phyloP scores from a whole-genome alignment of 1,140 invertebrate genomes.

The Sycophila sp. region DNA sequence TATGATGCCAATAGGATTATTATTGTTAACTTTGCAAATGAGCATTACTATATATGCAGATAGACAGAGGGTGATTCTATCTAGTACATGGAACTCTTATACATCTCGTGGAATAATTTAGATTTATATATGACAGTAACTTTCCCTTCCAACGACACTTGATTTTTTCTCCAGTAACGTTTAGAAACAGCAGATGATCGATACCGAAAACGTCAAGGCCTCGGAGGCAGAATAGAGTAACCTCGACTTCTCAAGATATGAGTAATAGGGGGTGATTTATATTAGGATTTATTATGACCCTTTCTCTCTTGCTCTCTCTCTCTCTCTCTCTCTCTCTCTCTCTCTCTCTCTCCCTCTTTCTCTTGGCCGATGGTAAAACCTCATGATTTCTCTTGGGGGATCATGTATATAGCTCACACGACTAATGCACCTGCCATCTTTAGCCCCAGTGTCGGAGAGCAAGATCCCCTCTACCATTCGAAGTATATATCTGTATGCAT shows the following conservation, averaged over 20 bases:
- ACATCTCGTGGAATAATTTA: background rate
- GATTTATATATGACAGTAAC: conserved; percentile 7
- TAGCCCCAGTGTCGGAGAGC: conserved; percentile 38
- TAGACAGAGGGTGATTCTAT: background rate
- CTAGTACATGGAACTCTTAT: background rate
- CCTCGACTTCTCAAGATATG: conserved; percentile 53
- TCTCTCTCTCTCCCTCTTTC: conserved; percentile 35
- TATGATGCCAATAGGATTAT: too few relatives aligned
- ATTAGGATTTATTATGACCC: conserved; percentile 64
- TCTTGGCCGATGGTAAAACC: conserved; percentile 57
- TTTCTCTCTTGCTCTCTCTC: conserved; percentile 40
- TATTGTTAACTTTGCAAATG: too few relatives aligned
- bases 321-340: conserved; percentile 42
- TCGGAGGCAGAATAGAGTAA: background rate
- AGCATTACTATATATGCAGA: too few relatives aligned
- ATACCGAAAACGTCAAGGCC: background rate
- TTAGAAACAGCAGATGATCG: background rate
- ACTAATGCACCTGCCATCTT: conserved; percentile 62
- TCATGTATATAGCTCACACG: conserved; percentile 50
- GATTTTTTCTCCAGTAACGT: background rate
- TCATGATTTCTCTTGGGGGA: conserved; percentile 63
- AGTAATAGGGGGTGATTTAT: conserved; percentile 63
- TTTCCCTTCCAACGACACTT: background rate
- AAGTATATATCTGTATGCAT: background rate
- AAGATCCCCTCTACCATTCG: conserved; percentile 13